Evolutionary conservation across 2,888 invertebrate genomes (phyloP).

Genomic region (Vesta saturnalis): DNA sequence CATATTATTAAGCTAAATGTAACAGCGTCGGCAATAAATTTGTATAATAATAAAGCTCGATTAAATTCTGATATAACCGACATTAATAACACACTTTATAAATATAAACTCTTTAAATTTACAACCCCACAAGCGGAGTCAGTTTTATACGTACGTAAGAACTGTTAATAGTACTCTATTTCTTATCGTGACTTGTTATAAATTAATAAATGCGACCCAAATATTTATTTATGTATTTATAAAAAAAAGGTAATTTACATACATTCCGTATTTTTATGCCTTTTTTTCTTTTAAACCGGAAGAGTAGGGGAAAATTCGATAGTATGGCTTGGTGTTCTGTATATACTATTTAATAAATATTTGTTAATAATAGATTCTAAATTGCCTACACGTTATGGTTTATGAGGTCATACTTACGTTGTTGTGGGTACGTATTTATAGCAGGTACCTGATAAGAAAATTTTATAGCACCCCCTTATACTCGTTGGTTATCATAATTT

Average conservation of each 20-base stretch:
- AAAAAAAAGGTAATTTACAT: not conserved
- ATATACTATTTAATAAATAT: conserved; percentile 29
- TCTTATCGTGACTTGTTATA: conserved; percentile 35
- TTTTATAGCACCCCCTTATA: conserved; percentile 33
- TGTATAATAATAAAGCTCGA: conserved; percentile 48
- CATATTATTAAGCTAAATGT: conserved; percentile 49
- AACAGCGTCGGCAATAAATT: conserved; percentile 45
- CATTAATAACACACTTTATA: conserved; percentile 49
- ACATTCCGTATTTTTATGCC: not conserved
- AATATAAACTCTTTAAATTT: conserved; percentile 45
- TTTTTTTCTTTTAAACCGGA: not conserved
- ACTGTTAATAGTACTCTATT: conserved; percentile 30
- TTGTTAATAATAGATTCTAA: conserved; percentile 34
- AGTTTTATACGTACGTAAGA: conserved; percentile 29
- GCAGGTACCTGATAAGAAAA: conserved; percentile 33
- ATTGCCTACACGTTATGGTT: conserved; percentile 27
- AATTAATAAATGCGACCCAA: conserved; percentile 36
- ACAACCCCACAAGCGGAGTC: conserved; percentile 33
- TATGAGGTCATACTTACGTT: conserved; percentile 18
- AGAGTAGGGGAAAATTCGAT: not conserved
- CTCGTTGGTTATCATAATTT: conserved; percentile 38
- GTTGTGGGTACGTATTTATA: conserved; percentile 29
- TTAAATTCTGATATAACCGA: conserved; percentile 47
- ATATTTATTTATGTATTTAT: conserved; percentile 30
- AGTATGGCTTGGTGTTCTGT: too few species aligned